These are phyloP conservation scores for Lomographa bimaculata DNA, from an alignment of 2,888 invertebrate genomes.

Conservation along the genomic window DNA sequence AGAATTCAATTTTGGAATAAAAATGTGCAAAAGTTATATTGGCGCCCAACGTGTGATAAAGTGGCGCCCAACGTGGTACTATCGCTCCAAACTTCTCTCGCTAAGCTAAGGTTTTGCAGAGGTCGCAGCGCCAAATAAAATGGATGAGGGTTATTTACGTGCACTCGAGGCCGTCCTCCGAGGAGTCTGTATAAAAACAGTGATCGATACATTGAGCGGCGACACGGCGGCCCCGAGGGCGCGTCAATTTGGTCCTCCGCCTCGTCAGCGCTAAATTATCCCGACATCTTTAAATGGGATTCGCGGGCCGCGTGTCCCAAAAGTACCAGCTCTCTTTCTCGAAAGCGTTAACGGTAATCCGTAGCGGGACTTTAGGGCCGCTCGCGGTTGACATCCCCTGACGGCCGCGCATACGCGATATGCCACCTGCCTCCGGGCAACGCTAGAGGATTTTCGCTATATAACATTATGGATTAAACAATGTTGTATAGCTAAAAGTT, in stretches of 20 bases:
- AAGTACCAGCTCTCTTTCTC: conserved; percentile 58
- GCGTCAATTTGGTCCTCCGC: conserved; percentile 76
- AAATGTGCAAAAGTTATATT: conserved; percentile 10
- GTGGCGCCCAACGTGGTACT: conserved; percentile 47
- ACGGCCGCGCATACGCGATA: conserved; percentile 57
- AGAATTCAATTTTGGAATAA: background rate
- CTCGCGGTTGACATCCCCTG: conserved; percentile 52
- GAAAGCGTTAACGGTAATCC: conserved; percentile 48
- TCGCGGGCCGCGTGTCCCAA: conserved; percentile 70
- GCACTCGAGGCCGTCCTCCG: conserved; percentile 54
- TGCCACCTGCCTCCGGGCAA: conserved; percentile 62
- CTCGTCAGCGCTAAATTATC: conserved; percentile 82
- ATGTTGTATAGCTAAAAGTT: conserved; percentile 17
- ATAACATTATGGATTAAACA: conserved; percentile 25
- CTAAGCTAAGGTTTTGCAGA: conserved; percentile 49
- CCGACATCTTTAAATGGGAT: conserved; percentile 82
- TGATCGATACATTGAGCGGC: conserved; percentile 70
- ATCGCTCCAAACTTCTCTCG: conserved; percentile 41
- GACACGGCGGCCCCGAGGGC: conserved; percentile 66
- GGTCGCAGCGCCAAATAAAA: conserved; percentile 51
- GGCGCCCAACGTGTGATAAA: conserved; percentile 37
- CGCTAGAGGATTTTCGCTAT: conserved; percentile 24
- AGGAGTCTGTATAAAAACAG: conserved; percentile 56
- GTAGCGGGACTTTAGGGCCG: conserved; percentile 56
- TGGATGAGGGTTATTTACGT: conserved; percentile 68